Base-by-base conservation (phyloP, 2,113 vertebrate genomes). In the Tricholaema leucomelas region DNA sequence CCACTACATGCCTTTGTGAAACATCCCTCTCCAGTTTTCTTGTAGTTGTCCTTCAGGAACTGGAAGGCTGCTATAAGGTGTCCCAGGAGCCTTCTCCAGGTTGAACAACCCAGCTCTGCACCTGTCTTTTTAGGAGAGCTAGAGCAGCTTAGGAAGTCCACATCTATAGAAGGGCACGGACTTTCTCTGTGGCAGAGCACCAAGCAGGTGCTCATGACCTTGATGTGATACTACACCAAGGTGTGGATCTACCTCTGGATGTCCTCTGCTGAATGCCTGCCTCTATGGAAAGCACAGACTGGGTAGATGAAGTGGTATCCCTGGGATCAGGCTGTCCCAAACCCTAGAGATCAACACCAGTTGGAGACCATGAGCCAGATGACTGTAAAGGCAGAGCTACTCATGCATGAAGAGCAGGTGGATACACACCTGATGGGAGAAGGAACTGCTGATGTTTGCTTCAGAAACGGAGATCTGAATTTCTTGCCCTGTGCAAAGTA, bases 361-460 rank as follows among this genome's bases (percentile, higher is more conserved):
- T 25, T 35, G 54, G 33, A 82, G 30, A 48, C 7, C 13, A 24
- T 0, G 1, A 35, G 27, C 70, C 9, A 38, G 25, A 24, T 1
- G 3, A 59, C 30, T 0, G 0, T 40, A 20, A 64, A 52, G 67
- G 16, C n/a, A 31, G 40, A 8, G 14, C n/a, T 35, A 27, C 14
- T 20, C 21, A 27, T 0, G 1, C 15, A 4, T 8, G 33, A 12
- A 60, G 31, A 36, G 12, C 4, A 5, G n/a, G 0, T 5, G 10
- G 3, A 3, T 5, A 5, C 30, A 12, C 8, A 9, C 3, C 36
- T 30, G 12, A 3, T 1, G 4, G 25, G 33, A 70, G n/a, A 63
- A 16, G 38, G 8, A 70, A 17, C 23, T 46, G 40, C 17, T 38
- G 10, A 30, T 1, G 3, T 71, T 81, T 63, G 8, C 24, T 63